phyloP scores from a whole-genome alignment of 2,797 vertebrate species.

The Yasuhikotakia modesta region DNA sequence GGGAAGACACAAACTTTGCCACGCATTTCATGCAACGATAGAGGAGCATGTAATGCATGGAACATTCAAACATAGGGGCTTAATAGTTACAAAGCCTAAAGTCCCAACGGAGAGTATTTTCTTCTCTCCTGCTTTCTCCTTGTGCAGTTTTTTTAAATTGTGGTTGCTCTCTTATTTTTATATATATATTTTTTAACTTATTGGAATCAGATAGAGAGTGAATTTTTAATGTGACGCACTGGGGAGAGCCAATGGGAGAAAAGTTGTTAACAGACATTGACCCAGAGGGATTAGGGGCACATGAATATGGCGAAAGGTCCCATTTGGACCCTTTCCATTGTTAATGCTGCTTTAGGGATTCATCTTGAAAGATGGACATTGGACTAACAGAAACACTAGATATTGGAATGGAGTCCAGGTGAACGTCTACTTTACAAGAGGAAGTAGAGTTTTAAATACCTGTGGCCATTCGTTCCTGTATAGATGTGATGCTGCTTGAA shows the following conservation, averaged over 20 bases:
- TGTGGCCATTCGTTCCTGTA: constrained; percentile 59
- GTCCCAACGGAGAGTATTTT: constrained; percentile 71
- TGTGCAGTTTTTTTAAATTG: constrained; percentile 65
- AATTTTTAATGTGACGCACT: constrained; percentile 60
- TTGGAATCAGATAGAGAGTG: constrained; percentile 73
- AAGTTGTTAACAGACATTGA: constrained; percentile 43
- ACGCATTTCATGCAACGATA: constrained; percentile 58
- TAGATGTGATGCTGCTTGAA: constrained; percentile 73
- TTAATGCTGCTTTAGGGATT: constrained; percentile 75
- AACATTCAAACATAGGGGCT: constrained; percentile 58
- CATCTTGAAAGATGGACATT: constrained; percentile 66
- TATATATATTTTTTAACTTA: constrained; percentile 82
- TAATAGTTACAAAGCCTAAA: constrained; percentile 61
- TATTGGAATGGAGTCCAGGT: constrained; percentile 57
- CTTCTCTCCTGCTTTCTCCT: constrained; percentile 59
- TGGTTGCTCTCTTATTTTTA: constrained; percentile 78
- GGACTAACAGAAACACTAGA: constrained; percentile 34
- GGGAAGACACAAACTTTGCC: constrained; percentile 69
- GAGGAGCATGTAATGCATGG: constrained; percentile 68
- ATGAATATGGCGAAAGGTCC: constrained; percentile 27
- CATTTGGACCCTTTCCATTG: constrained; percentile 61
- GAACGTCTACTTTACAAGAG: constrained; percentile 56
- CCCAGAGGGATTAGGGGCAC: constrained; percentile 24
- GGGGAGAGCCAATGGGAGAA: constrained; percentile 50
- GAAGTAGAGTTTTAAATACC: constrained; percentile 57